phyloP scores from a whole-genome alignment of 2,888 invertebrate species.

The Polyploca ridens region DNA sequence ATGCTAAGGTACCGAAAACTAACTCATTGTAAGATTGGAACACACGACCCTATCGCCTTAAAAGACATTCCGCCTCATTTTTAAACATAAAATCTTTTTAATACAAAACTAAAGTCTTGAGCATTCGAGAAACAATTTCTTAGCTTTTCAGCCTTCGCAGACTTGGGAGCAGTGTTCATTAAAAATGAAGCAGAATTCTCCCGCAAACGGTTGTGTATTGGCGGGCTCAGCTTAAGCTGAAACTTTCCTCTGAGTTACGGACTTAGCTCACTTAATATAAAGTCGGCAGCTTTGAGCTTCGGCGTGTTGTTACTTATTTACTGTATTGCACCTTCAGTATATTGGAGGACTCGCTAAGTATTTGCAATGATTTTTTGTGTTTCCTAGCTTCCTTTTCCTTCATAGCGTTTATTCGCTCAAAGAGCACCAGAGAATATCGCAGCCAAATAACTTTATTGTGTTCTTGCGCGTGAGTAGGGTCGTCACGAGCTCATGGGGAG shows the following conservation, averaged over 20 bases:
- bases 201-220: constrained; percentile 43
- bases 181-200: constrained; percentile 50
- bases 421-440: too few relatives aligned
- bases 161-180: constrained; percentile 44
- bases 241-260: constrained; percentile 51
- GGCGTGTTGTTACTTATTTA: constrained; percentile 10
- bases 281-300: constrained; percentile 20
- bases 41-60: too few relatives aligned
- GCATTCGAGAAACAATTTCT: constrained; percentile 44
- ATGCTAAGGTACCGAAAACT: too few relatives aligned
- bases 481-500: too few relatives aligned
- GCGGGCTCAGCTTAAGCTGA: constrained; percentile 44
- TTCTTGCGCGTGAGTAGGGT: too few relatives aligned
- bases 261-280: constrained; percentile 41
- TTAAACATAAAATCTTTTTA: neutral
- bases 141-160: constrained; percentile 19
- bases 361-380: too few relatives aligned
- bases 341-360: neutral
- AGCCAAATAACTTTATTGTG: too few relatives aligned
- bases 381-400: too few relatives aligned
- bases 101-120: constrained; percentile 13
- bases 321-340: constrained; percentile 5
- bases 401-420: too few relatives aligned
- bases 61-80: too few relatives aligned
- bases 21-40: too few relatives aligned